Percentiles rank a stretch among this genome's conserved stretches.
Evolutionary conservation across 1,140 invertebrate species (phyloP).

Genomic region (Drosophila pachea): DNA sequence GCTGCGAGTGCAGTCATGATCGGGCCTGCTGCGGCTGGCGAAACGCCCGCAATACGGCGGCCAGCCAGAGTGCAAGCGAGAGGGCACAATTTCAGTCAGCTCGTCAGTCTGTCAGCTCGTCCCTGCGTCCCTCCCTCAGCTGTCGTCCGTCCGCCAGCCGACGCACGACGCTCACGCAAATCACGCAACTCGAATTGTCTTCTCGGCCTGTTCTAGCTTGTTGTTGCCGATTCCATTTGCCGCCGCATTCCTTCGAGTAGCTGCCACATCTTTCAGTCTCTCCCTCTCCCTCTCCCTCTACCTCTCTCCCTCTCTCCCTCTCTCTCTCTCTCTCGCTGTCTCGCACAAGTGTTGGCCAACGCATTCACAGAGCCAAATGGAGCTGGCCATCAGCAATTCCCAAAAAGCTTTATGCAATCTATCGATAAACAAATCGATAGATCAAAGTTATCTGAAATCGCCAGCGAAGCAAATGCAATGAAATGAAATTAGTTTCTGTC

Average conservation of each 20-base stretch:
- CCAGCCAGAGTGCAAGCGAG: neutral
- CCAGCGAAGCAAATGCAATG: too few species aligned
- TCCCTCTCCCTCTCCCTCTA: slow-evolving; percentile 37
- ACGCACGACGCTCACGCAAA: slow-evolving; percentile 78
- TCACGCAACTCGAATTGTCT: slow-evolving; percentile 75
- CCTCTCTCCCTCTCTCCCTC: neutral
- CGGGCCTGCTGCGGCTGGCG: slow-evolving; percentile 38
- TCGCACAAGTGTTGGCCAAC: too few species aligned
- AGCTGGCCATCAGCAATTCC: slow-evolving; percentile 22
- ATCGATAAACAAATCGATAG: too few species aligned
- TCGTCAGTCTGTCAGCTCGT: too few species aligned
- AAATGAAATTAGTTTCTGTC: slow-evolving; percentile 11
- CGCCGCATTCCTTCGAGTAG: slow-evolving; percentile 50
- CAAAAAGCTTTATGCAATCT: neutral
- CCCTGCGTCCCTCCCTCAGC: too few species aligned
- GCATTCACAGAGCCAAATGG: too few species aligned
- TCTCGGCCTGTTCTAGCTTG: slow-evolving; percentile 16
- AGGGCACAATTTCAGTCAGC: too few species aligned
- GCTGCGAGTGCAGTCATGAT: neutral
- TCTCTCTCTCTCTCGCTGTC: slow-evolving; percentile 5
- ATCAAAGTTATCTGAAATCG: too few species aligned
- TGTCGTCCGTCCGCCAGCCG: slow-evolving; percentile 55
- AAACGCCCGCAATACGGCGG: slow-evolving; percentile 51
- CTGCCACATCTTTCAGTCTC: slow-evolving; percentile 38
- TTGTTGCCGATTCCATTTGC: slow-evolving; percentile 52